Percentiles rank a stretch among this genome's conserved stretches.
These are phyloP conservation scores for Collichthys lucidus DNA, from an alignment of 2,113 vertebrate genomes.

Conservation along the genomic window DNA sequence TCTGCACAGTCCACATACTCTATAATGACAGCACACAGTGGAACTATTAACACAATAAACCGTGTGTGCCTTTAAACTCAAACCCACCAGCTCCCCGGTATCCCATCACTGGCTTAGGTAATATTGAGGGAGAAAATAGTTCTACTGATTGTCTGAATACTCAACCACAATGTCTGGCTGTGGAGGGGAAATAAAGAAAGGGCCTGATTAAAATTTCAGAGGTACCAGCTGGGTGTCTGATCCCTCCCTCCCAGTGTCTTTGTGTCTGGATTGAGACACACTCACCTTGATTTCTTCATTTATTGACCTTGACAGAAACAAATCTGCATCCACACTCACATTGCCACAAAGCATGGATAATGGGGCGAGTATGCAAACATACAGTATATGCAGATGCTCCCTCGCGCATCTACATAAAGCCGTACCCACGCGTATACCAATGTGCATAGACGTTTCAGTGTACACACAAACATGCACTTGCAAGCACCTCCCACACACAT, in stretches of 20 bases:
- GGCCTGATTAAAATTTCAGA: slow-evolving; percentile 82
- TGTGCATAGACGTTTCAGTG: slow-evolving; percentile 8
- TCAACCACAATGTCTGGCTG: slow-evolving; percentile 68
- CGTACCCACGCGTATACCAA: slow-evolving; percentile 30
- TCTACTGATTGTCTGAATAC: slow-evolving; percentile 64
- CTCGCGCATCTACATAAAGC: slow-evolving; percentile 20
- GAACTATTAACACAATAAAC: slow-evolving; percentile 58
- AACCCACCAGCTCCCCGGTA: slow-evolving; percentile 51
- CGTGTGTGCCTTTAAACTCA: slow-evolving; percentile 47
- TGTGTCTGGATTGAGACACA: slow-evolving; percentile 77
- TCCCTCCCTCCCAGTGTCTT: slow-evolving; percentile 59
- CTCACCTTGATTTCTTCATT: slow-evolving; percentile 82
- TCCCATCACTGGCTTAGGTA: slow-evolving; percentile 53
- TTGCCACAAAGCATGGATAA: slow-evolving; percentile 68
- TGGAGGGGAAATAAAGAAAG: slow-evolving; percentile 69
- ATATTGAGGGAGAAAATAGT: slow-evolving; percentile 65
- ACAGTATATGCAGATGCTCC: slow-evolving; percentile 44
- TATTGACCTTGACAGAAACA: slow-evolving; percentile 84
- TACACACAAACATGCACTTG: not conserved
- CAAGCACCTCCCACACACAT: not conserved
- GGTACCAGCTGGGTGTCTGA: slow-evolving; percentile 77
- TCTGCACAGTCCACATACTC: slow-evolving; percentile 21
- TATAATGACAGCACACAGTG: slow-evolving; percentile 44
- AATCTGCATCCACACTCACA: slow-evolving; percentile 68
- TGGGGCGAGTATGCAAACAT: slow-evolving; percentile 60